These are phyloP conservation scores for Fregata magnificens DNA, from an alignment of 2,113 vertebrate genomes.

Conservation along the genomic window DNA sequence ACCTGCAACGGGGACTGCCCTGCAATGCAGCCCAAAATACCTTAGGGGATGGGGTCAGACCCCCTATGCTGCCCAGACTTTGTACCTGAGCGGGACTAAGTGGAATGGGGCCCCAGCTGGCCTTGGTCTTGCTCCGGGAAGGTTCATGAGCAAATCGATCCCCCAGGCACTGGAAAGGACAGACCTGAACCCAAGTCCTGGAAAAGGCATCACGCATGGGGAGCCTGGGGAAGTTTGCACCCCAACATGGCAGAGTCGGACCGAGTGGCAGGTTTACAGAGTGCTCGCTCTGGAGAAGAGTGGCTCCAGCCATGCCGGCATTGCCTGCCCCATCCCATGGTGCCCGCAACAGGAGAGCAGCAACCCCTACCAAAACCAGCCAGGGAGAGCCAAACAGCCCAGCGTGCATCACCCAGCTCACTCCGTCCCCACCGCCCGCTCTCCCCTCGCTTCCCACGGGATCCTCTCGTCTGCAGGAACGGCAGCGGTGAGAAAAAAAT, in stretches of 20 bases:
- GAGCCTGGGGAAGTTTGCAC: background rate
- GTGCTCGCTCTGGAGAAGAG: accelerated
- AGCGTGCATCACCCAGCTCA: accelerated
- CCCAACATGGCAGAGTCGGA: accelerated
- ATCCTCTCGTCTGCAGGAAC: background rate
- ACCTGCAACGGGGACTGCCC: background rate
- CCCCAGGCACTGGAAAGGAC: background rate
- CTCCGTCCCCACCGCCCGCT: background rate
- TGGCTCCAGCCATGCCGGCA: accelerated
- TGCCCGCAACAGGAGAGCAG: accelerated
- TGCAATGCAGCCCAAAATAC: background rate
- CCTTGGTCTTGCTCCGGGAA: background rate
- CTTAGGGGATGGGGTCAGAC: background rate
- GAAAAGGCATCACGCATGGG: background rate
- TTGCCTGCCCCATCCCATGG: background rate
- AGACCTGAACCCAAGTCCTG: background rate
- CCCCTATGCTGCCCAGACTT: background rate
- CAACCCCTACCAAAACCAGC: background rate
- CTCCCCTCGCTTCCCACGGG: background rate
- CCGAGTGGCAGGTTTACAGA: accelerated
- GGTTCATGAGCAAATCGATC: background rate
- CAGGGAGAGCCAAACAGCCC: background rate
- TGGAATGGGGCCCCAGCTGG: accelerated
- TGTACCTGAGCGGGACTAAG: accelerated
- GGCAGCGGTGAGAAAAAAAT: conserved; percentile 5